Evolutionary conservation across 2,113 vertebrate genomes (phyloP).

Genomic region (Scomber colias): DNA sequence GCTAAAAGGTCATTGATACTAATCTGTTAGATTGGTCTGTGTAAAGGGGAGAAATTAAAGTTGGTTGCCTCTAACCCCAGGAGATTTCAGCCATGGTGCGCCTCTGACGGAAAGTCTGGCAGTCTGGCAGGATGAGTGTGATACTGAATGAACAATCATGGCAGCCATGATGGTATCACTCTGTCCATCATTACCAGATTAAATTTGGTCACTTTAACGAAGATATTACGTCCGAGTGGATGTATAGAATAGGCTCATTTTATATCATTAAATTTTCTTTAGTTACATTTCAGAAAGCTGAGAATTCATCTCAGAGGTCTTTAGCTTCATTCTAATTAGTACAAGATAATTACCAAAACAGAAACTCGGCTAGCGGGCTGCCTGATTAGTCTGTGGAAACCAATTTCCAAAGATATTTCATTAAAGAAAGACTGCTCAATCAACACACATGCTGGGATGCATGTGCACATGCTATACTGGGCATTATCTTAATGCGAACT

Average conservation of each 20-base stretch:
- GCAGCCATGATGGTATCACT: conserved; percentile 7
- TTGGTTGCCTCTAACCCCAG: conserved; percentile 40
- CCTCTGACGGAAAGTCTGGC: conserved; percentile 22
- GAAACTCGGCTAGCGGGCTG: conserved; percentile 71
- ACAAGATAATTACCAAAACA: conserved; percentile 86
- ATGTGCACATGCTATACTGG: conserved; percentile 23
- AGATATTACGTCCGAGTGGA: conserved; percentile 57
- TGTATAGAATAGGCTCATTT: conserved; percentile 62
- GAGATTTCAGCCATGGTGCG: conserved; percentile 15
- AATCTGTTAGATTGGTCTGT: conserved; percentile 59
- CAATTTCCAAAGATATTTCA: conserved; percentile 81
- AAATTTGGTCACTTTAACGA: conserved; percentile 48
- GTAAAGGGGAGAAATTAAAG: conserved; percentile 33
- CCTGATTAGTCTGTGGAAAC: conserved; percentile 82
- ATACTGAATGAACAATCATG: background rate
- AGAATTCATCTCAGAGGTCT: conserved; percentile 84
- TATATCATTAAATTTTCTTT: conserved; percentile 79
- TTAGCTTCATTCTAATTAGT: conserved; percentile 85
- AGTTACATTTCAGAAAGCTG: conserved; percentile 85
- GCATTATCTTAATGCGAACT: conserved; percentile 31
- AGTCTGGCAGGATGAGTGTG: background rate
- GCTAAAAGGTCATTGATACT: conserved; percentile 48
- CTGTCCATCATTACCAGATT: conserved; percentile 15
- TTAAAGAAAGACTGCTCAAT: conserved; percentile 75
- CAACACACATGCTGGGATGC: conserved; percentile 52